Base-by-base conservation (phyloP, 1,140 invertebrate genomes). In the Parasteatoda tepidariorum region DNA sequence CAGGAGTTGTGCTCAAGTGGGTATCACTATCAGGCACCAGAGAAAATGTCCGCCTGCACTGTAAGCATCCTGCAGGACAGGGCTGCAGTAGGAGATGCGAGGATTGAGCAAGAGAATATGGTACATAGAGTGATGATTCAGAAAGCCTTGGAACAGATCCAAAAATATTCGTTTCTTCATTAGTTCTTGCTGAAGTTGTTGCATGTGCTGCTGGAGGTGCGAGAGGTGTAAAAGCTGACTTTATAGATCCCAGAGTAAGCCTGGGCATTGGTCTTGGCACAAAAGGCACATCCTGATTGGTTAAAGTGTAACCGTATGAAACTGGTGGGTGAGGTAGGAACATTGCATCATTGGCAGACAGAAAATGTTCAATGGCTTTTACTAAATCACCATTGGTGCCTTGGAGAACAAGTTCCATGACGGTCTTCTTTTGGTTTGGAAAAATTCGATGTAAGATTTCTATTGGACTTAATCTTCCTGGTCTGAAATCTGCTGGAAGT, bases 371-470 rank as follows among this genome's bases (percentile, higher is more conserved):
- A 30, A 94, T 94, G 9, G 93, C 92, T 83, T 95, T 94, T 2
- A 95, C 90, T n/a, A 97, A 88, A 87, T 97, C 95, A 48, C 96
- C 93, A 83, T 95, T 95, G 88, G 95, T 96, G 26, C 95, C 92
- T 84, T 95, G 93, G 11, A 97, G 89, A 11, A 97, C 95, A 71
- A 98, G 88, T 86, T 97, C 96, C 54, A 98, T 88, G 0, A 98
- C 95, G 0, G 94, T 93, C 15, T 94, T 91, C 38, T 91, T 88
- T 88, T 98, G 97, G 62, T 94, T 93, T 0, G 96, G 96, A 88
- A 98, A 98, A 5, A 98, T 89, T 62, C 95, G 92, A 5, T 93
- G 91, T 41, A 98, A 89, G 89, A 97, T 96, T 85, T 97, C 95
- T 38, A 98, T 89, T 0, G 94, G 93, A 4, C 91, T 91, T 48